Base-by-base conservation (phyloP, 1,140 invertebrate genomes). In the Drosophila busckii region DNA sequence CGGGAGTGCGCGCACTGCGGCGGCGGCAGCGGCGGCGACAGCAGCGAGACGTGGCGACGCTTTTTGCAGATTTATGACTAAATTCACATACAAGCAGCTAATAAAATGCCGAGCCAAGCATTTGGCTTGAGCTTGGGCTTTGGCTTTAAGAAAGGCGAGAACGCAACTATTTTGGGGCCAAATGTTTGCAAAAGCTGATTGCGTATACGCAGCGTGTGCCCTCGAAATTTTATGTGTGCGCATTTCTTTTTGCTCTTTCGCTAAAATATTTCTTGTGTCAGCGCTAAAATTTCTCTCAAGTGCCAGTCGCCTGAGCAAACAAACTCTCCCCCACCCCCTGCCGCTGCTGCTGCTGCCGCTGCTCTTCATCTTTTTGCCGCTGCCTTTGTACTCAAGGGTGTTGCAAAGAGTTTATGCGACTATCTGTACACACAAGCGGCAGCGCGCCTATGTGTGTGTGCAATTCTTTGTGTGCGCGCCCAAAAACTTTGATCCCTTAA, bases 201-300 rank as follows among this genome's bases (percentile, higher is more conserved):
- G 75, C 75, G 75, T 80, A 80, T 82, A 80, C 75, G 75, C 75
- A 73, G 75, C 60, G 60, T 71, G 69, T 37, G 69, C 58, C 41
- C 62, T 19, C 16, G 46, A 60, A 65, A 70, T 38, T 78, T 64
- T 71, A 80, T 70, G 58, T 60, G 63, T 19, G 31, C 26, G 17
- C 26, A 12, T 35, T 22, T 44, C 41, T 63, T 46, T 38, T 17
- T 45, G 23, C 35, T 56, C 55, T 56, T 59, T 55, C 45, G 44
- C 29, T 80, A 78, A 80, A 80, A 70, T 80, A 78, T 73, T 80
- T 80, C 73, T 80, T 80, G 73, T 80, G 75, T 80, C 73, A 80
- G 73, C 73, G 69, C 68, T 80, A 80, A 80, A 80, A 82, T 80
- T 80, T 68, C 45, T 54, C 41, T 60, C 40, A 68, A 80, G 71